phyloP scores from a whole-genome alignment of 2,888 invertebrate genomes.

The Drosophila eohydei region DNA sequence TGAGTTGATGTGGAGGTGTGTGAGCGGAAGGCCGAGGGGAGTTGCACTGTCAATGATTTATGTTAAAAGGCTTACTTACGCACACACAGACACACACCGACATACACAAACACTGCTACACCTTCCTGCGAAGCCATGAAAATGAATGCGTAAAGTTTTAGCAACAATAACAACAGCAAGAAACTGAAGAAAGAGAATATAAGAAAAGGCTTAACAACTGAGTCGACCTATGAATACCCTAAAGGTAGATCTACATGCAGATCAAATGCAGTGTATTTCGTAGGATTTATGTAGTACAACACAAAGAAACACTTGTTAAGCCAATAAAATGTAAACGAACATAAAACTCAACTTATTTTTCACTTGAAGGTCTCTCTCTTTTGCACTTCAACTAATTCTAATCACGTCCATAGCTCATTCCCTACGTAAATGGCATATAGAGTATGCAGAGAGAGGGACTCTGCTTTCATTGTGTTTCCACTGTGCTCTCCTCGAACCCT shows the following conservation, averaged over 20 bases:
- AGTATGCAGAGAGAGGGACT: conserved; percentile 10
- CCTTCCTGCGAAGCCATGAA: conserved; percentile 44
- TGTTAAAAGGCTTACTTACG: conserved; percentile 67
- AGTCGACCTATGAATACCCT: conserved; percentile 23
- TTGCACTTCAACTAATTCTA: conserved; percentile 1
- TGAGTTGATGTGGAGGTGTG: conserved; percentile 5
- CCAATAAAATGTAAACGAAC: neutral
- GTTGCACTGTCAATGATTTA: conserved; percentile 66
- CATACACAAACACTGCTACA: conserved; percentile 25
- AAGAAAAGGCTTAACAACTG: neutral
- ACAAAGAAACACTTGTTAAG: too few relatives aligned
- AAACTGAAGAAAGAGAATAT: conserved; percentile 19
- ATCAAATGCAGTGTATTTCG: too few relatives aligned
- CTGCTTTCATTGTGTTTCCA: neutral
- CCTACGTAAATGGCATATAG: conserved; percentile 12
- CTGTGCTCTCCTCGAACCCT: neutral
- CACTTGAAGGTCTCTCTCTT: conserved; percentile 1
- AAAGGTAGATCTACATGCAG: too few relatives aligned
- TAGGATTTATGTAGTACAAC: too few relatives aligned
- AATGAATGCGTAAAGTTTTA: conserved; percentile 37
- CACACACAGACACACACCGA: conserved; percentile 13
- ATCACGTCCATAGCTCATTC: conserved; percentile 13
- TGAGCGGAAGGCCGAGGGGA: neutral
- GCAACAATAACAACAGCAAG: conserved; percentile 33
- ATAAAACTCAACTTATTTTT: conserved; percentile 2